Evolutionary conservation across 2,888 invertebrate genomes (phyloP).

Genomic region (Apamea crenata): DNA sequence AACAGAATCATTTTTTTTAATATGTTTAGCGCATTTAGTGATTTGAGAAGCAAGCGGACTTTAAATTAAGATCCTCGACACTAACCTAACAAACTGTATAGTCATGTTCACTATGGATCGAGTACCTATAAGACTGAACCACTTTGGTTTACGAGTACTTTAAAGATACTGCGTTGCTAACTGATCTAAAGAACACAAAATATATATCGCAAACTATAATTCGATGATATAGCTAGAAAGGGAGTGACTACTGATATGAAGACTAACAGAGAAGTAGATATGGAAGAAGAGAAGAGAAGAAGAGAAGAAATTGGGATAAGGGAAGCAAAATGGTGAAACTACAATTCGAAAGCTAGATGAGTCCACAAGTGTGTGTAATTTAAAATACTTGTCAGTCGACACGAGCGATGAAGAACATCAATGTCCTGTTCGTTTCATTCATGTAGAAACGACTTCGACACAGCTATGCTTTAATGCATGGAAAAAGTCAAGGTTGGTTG

Average conservation of each 20-base stretch:
- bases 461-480: slow-evolving; percentile 31
- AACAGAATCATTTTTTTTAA: not conserved
- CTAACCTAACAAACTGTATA: not conserved
- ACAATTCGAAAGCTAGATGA: not conserved
- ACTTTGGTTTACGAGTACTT: not conserved
- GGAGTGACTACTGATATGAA: not conserved
- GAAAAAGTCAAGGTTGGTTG: slow-evolving; percentile 18
- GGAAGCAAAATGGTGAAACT: not conserved
- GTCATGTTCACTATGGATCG: not conserved
- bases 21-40: too few species aligned
- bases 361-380: not conserved
- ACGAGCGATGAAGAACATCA: not conserved
- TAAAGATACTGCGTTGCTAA: not conserved
- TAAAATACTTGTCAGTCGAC: not conserved
- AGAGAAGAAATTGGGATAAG: not conserved
- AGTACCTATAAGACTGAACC: not conserved
- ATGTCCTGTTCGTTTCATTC: slow-evolving; percentile 16
- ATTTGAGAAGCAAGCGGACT: too few species aligned
- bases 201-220: not conserved
- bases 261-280: not conserved
- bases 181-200: not conserved
- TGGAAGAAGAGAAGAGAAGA: too few species aligned
- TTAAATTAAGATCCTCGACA: too few species aligned
- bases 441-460: slow-evolving; percentile 11
- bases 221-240: not conserved